Base-by-base conservation (phyloP, 1,140 invertebrate species). In the Eupeodes corollae region DNA sequence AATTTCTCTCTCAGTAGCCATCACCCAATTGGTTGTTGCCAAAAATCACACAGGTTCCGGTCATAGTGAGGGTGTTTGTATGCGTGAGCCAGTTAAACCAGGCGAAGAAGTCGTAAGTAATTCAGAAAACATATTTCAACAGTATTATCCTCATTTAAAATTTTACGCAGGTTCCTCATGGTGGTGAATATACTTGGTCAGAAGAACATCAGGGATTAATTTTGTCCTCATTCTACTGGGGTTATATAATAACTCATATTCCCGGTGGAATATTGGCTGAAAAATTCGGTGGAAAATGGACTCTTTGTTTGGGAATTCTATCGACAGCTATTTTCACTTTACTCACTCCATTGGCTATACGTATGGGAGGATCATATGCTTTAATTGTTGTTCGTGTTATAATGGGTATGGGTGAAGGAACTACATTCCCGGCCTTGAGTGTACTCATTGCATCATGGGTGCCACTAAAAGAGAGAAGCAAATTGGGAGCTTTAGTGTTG, bases 1-100 rank as follows among this genome's bases (percentile, higher is more conserved):
- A 21, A 83, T 90, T 2, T 88, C 86, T 55, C 73, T 95, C 6
- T 91, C 87, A 52, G 79, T 94, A 21, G 88, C 90, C 5, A 91
- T 95, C 53, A 91, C 91, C 12, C 85, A 89, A 57, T 91, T 95
- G 86, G 84, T 80, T 1, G 8, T 63, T 0, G 63, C 63, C 21
- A 56, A 45, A 37, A 66, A 70, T 32, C 19, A 31, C 6, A 51
- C 61, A 38, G 51, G 51, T 1, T 46, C 49, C 1, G 33, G 42
- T 8, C 47, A 44, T 0, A 35, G 44, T 16, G 6, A 32, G 1
- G 62, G 58, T 8, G 56, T 61, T 1, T 66, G 63, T 50, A 32
- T 42, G 0, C 32, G 60, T 11, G 63, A 66, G 39, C 50, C 54
- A 42, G 40, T 66, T 44, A 46, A 26, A 26, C 3, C 3, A 26